Percentiles rank a stretch among this genome's conserved stretches.
Conservation (phyloP, 2,113 vertebrate species). For the Trogon surrucura region DNA sequence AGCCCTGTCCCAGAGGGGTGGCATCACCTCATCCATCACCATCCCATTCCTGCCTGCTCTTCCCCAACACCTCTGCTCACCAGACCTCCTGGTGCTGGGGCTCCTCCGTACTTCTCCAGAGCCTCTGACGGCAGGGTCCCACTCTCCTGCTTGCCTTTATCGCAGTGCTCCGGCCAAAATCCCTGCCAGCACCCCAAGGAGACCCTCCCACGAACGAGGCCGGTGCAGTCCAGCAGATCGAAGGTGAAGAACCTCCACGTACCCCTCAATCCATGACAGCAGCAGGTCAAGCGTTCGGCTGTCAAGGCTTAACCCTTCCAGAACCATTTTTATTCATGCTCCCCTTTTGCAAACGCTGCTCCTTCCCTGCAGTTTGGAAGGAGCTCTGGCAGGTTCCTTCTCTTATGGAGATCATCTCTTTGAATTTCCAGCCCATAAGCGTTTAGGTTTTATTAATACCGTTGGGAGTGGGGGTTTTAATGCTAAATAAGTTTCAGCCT, state of each 20-base stretch:
- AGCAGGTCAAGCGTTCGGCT: neutral
- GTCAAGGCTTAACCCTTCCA: neutral
- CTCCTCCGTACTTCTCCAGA: neutral
- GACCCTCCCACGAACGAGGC: neutral
- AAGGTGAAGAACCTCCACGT: neutral
- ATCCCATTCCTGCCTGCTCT: neutral
- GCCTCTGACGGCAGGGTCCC: neutral
- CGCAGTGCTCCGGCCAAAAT: neutral
- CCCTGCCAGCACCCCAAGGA: neutral
- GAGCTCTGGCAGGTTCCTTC: neutral
- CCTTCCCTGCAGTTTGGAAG: neutral
- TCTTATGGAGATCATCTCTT: neutral
- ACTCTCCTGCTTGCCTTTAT: neutral
- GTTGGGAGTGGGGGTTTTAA: neutral
- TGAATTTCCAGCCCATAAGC: neutral
- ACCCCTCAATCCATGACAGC: neutral
- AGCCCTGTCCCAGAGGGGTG: neutral
- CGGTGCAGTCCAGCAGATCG: neutral
- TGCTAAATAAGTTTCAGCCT: neutral
- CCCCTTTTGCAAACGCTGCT: neutral
- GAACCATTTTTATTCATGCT: neutral
- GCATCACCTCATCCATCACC: neutral
- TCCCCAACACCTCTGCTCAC: neutral
- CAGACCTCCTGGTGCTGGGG: neutral
- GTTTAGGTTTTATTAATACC: conserved; percentile 3